Percentiles rank a stretch among this genome's conserved stretches.
Evolutionary conservation across 2,113 vertebrate genomes (phyloP).

Genomic region (Notarius quadriscutis): DNA sequence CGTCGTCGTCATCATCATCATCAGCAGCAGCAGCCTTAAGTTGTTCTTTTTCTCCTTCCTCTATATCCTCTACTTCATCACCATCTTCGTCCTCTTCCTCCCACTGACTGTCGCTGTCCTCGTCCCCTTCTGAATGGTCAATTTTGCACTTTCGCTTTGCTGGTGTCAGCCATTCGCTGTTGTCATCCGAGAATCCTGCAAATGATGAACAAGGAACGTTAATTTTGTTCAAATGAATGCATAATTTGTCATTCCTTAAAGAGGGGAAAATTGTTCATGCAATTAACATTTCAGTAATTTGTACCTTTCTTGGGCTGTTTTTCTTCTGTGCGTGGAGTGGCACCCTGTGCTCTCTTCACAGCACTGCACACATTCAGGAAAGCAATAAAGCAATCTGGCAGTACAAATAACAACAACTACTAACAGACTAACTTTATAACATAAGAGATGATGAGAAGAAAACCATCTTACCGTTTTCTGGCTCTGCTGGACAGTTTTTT

Average conservation of each 20-base stretch:
- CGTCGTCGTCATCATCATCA: conserved; percentile 79
- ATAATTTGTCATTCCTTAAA: background rate
- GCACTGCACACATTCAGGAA: conserved; percentile 60
- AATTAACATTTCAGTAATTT: background rate
- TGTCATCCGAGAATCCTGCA: conserved; percentile 79
- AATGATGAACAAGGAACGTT: background rate
- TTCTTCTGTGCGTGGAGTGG: conserved; percentile 44
- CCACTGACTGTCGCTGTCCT: conserved; percentile 71
- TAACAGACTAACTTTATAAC: background rate
- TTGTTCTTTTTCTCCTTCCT: conserved; percentile 46
- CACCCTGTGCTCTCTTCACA: conserved; percentile 66
- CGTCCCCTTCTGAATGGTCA: conserved; percentile 63
- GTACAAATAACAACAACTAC: background rate
- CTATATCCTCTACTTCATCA: conserved; percentile 58
- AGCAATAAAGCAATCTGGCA: conserved; percentile 10
- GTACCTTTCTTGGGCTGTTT: conserved; percentile 68
- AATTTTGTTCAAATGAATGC: background rate
- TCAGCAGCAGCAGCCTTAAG: conserved; percentile 46
- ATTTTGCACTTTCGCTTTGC: conserved; percentile 73
- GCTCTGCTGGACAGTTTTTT: conserved; percentile 85
- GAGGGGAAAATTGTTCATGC: background rate
- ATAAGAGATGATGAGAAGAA: background rate
- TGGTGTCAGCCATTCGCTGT: conserved; percentile 77
- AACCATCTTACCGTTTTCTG: conserved; percentile 77
- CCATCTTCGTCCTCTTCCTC: conserved; percentile 68